Percentiles rank a stretch among this genome's conserved stretches.
phyloP scores from a whole-genome alignment of 2,113 vertebrate genomes.

The Strigops habroptila region DNA sequence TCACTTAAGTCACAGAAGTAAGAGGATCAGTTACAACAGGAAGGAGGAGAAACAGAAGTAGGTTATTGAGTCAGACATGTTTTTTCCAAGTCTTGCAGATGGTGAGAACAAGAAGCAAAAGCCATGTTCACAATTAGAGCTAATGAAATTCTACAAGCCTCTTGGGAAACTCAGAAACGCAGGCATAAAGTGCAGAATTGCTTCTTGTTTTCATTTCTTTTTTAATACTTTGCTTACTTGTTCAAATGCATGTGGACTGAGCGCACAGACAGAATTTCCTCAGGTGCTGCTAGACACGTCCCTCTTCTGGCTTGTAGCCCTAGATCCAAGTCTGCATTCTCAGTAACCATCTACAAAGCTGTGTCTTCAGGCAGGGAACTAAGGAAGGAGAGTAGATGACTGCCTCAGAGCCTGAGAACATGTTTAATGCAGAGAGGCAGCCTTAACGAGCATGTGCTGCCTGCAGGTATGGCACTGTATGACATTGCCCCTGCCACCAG shows the following conservation, averaged over 20 bases:
- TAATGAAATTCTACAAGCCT: slow-evolving; percentile 7
- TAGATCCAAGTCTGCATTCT: not conserved
- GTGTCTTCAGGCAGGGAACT: not conserved
- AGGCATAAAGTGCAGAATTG: not conserved
- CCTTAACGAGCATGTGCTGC: not conserved
- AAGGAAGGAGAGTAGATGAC: not conserved
- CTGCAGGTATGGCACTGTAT: not conserved
- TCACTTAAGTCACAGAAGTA: not conserved
- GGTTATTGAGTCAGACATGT: not conserved
- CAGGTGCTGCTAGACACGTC: not conserved
- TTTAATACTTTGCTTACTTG: not conserved
- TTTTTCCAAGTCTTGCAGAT: not conserved
- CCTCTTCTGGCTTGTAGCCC: not conserved
- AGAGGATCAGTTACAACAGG: not conserved
- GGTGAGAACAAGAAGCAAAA: not conserved
- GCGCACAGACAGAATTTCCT: not conserved
- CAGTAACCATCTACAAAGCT: not conserved
- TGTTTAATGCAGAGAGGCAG: not conserved
- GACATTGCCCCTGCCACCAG: not conserved
- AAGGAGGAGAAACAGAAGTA: not conserved
- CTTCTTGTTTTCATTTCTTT: not conserved
- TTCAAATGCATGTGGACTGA: not conserved
- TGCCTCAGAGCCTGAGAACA: not conserved
- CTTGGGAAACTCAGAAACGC: not conserved
- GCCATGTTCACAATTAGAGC: not conserved